Evolutionary conservation across 1,140 invertebrate species (phyloP), one percentile per base, ranked within the genome.

Genomic region (Cryptotermes secundus): DNA sequence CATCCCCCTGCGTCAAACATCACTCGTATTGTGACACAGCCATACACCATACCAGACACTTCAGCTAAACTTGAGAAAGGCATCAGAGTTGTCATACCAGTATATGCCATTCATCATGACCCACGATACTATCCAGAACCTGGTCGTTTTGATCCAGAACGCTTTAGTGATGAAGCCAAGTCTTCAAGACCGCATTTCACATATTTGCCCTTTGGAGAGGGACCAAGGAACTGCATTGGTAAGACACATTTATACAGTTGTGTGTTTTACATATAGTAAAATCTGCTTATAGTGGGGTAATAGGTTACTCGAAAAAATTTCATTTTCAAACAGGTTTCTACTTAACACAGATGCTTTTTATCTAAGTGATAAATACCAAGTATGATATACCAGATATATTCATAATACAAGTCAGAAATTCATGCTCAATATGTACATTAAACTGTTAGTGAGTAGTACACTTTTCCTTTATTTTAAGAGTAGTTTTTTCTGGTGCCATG

Each of bases 41-140:
- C 88, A 31, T 89, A 88, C 85, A 86, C 65, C 34, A 72, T 90
- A 16, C 87, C 88, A 3, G 85, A 85, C 34, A 85, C 83, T 19
- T 81, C 85, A 10, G 12, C 82, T 0, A 49, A 85, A 4, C 45
- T 87, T 10, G 85, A 87, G 10, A 86, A 86, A 79, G 92, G 92
- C 12, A 92, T 91, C 86, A 87, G 90, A 42, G 89, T 94, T 4
- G 88, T 91, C 80, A 90, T 93, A 86, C 92, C 92, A 22, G 90
- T 93, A 80, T 92, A 93, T 84, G 91, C 91, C 3, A 89, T 96
- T 35, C 95, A 96, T 87, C 91, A 93, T 53, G 93, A 95, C 88
- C 90, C 92, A 2, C 88, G 93, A 80, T 90, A 92, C 86, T 96
- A 92, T 89, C 92, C 93, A 0, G 90, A 95, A 83, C 95, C 95